Evolutionary conservation across 2,888 invertebrate genomes (phyloP).

Genomic region (Agrochola circellaris): DNA sequence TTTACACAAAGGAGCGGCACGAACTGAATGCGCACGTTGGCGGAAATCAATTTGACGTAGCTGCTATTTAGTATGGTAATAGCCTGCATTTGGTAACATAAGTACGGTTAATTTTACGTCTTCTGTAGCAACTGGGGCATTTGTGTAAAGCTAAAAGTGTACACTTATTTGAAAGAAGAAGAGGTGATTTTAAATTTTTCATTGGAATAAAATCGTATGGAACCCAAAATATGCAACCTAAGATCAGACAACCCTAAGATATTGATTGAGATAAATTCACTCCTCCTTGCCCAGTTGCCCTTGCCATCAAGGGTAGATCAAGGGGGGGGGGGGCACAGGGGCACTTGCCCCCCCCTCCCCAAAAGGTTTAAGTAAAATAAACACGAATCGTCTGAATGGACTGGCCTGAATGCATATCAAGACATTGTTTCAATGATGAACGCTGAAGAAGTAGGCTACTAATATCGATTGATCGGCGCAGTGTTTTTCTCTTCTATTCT

Average conservation of each 20-base stretch:
- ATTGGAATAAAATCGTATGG: background rate
- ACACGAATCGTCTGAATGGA: no score
- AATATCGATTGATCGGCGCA: no score
- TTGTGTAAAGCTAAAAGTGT: background rate
- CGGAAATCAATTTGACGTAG: slow-evolving; percentile 38
- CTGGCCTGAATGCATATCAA: no score
- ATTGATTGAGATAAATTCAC: slow-evolving; percentile 1
- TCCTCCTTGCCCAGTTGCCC: background rate
- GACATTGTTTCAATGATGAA: no score
- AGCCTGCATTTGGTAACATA: slow-evolving; percentile 33
- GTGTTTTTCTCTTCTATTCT: background rate
- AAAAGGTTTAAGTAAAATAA: no score
- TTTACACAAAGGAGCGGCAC: slow-evolving; percentile 51
- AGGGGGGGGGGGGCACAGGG: no score
- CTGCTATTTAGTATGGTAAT: slow-evolving; percentile 32
- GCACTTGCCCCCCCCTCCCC: no score
- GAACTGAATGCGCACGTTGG: slow-evolving; percentile 40
- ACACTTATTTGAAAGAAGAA: background rate
- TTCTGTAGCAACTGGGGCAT: slow-evolving; percentile 15
- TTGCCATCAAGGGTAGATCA: background rate
- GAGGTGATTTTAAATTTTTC: background rate
- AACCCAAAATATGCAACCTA: background rate
- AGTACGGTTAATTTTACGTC: slow-evolving; percentile 12
- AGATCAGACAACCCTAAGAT: background rate
- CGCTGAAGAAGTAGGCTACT: no score